These are phyloP conservation scores for Petromus typicus DNA, from an alignment of 2,113 vertebrate species.

Conservation along the genomic window DNA sequence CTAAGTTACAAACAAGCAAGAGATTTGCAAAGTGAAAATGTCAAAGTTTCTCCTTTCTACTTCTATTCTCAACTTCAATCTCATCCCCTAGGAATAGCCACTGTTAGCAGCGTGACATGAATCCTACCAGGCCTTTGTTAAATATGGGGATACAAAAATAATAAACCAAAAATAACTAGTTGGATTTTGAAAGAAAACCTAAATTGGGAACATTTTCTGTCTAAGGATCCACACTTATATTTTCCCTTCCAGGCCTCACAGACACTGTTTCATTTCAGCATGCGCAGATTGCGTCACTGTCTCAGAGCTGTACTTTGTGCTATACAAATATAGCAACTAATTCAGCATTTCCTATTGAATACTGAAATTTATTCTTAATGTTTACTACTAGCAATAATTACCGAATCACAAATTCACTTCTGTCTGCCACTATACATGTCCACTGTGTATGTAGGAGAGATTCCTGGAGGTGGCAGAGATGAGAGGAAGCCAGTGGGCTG, in stretches of 20 bases:
- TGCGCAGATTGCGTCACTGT: background rate
- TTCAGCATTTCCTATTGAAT: background rate
- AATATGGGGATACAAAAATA: background rate
- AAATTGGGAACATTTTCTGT: background rate
- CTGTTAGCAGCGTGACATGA: background rate
- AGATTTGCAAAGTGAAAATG: slow-evolving; percentile 3
- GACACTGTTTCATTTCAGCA: background rate
- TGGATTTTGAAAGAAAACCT: background rate
- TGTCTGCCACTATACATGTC: background rate
- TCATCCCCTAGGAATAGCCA: background rate
- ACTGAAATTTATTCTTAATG: background rate
- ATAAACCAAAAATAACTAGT: background rate
- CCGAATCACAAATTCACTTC: background rate
- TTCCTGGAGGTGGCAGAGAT: background rate
- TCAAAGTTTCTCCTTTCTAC: background rate
- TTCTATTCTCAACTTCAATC: background rate
- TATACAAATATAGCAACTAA: background rate
- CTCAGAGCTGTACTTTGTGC: background rate
- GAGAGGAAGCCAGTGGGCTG: background rate
- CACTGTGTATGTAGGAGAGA: background rate
- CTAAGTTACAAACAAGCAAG: background rate
- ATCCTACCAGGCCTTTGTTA: background rate
- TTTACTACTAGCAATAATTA: background rate
- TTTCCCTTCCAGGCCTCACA: background rate
- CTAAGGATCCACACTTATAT: background rate